Base-by-base conservation (phyloP, 2,888 invertebrate species). In the Thereva unica region DNA sequence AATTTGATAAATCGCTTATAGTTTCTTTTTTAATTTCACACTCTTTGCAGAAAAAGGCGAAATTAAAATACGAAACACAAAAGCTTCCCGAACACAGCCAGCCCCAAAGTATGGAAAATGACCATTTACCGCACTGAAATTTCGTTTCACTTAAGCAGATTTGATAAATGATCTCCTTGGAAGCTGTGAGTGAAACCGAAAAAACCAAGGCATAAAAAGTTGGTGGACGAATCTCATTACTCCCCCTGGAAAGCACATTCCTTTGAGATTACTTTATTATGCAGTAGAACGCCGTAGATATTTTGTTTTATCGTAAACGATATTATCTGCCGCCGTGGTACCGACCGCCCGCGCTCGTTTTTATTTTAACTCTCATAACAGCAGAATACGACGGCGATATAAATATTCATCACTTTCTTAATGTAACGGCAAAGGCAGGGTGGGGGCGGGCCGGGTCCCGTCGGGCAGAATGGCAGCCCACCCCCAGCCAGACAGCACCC, bases 371-470 rank as follows among this genome's bases (percentile, higher is more conserved):
- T 66, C 45, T 47, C 59, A 49, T 52, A 52, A 56, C 45, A 44
- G 37, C 37, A 53, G 54, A 67, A 61, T 61, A 67, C 61, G 63
- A 50, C 64, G 53, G 47, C 37, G 67, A 45, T 61, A 67, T 67
- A 67, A 67, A 67, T 67, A 67, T 67, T 67, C 67, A 67, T 67
- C 67, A 63, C 52, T 53, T 67, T 67, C 67, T 67, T 61, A 67
- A 67, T 67, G 67, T 67, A 67, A 67, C 67, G 63, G 67, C 63
- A 42, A 44, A 67, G 42, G 55, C 54, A 35, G 57, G 59, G 59
- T 59, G 44, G 50, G 59, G 41, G 66, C 44, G 23, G 23, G 1
- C 1, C 23, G 23, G 23, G 23, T 23, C 23, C 23, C 23, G 23
- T 53, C 44, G 44, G 59, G 50, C 42, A 37, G 53, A 59, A 52